phyloP scores from a whole-genome alignment of 2,888 invertebrate species.

The Tiphia femorata region DNA sequence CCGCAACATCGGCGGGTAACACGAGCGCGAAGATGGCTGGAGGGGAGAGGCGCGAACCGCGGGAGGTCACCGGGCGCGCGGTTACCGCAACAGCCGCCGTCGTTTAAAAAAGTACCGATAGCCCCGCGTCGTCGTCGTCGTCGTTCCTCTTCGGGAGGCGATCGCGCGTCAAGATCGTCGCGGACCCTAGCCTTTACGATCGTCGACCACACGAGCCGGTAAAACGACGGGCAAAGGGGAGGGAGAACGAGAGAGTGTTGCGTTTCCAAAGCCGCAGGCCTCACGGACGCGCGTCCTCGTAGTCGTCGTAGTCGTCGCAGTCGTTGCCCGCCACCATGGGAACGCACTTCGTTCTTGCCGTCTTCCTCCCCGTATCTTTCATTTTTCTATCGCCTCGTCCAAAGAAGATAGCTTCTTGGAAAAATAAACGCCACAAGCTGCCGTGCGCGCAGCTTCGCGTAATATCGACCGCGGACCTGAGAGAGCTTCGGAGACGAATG shows the following conservation, averaged over 20 bases:
- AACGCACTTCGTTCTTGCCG: conserved; percentile 27
- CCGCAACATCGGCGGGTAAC: neutral
- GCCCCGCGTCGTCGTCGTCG: neutral
- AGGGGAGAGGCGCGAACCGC: no score
- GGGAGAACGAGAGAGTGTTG: conserved; percentile 32
- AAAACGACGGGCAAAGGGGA: neutral
- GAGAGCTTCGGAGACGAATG: no score
- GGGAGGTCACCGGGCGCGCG: neutral
- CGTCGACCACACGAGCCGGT: neutral
- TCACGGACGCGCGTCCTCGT: conserved; percentile 19
- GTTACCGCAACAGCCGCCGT: neutral
- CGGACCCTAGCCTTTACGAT: neutral
- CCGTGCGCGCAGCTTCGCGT: no score
- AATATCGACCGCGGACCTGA: no score
- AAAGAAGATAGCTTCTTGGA: no score
- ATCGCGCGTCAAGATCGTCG: neutral
- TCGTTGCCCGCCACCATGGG: conserved; percentile 31
- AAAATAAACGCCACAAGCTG: no score
- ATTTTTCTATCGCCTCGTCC: no score
- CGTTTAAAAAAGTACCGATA: neutral
- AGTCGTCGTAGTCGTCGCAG: conserved; percentile 12
- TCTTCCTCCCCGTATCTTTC: neutral
- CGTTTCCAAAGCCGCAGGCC: conserved; percentile 49
- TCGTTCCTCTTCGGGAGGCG: neutral
- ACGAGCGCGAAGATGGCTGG: no score